phyloP scores from a whole-genome alignment of 1,140 invertebrate species.

The Augochlora pura region DNA sequence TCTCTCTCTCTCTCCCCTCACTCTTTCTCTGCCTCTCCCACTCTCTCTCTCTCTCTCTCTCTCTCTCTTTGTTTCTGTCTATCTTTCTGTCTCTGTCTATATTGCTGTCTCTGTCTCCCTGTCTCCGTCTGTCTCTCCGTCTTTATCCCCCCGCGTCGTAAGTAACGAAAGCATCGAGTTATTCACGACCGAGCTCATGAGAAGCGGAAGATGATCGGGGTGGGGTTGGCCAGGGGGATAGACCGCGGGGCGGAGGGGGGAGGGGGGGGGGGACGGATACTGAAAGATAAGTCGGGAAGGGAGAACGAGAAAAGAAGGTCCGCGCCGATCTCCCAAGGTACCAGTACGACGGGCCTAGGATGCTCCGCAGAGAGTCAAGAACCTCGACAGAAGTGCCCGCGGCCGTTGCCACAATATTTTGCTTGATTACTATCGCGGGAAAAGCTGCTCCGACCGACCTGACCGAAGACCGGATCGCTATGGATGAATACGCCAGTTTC shows the following conservation, averaged over 20 bases:
- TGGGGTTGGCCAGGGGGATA: conserved; percentile 23
- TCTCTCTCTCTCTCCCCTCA: not conserved
- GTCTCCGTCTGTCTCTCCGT: no score
- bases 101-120: not conserved
- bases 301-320: conserved; percentile 24
- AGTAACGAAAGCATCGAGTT: conserved; percentile 56
- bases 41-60: not conserved
- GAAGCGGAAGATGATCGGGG: conserved; percentile 41
- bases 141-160: conserved; percentile 20
- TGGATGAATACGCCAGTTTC: conserved; percentile 31
- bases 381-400: conserved; percentile 68
- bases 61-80: not conserved
- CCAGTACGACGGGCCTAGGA: conserved; percentile 50
- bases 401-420: conserved; percentile 78
- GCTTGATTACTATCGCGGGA: conserved; percentile 76
- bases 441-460: conserved; percentile 65
- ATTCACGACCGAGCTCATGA: conserved; percentile 41
- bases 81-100: not conserved
- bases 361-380: conserved; percentile 70
- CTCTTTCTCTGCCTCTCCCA: no score
- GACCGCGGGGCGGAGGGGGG: conserved; percentile 15
- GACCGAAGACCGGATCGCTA: conserved; percentile 30
- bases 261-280: conserved; percentile 35
- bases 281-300: conserved; percentile 49
- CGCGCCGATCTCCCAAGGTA: conserved; percentile 58